Percentiles rank a stretch among this genome's conserved stretches.
Evolutionary conservation across 1,140 invertebrate genomes (phyloP).

Genomic region (Drosophila nikananu): DNA sequence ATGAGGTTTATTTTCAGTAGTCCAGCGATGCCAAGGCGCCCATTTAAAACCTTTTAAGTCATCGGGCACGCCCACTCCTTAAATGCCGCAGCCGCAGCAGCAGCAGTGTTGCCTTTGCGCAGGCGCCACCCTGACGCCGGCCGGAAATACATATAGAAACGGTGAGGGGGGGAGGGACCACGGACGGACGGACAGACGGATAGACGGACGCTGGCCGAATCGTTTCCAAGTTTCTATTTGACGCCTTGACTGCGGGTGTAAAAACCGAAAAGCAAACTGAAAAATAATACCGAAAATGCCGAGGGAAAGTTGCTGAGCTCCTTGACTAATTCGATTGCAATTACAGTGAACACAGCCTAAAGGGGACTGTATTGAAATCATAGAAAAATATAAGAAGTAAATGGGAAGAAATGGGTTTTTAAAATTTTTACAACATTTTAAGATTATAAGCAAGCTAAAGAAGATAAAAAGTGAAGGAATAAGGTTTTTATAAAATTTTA

Average conservation of each 20-base stretch:
- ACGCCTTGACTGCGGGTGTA: conserved; percentile 49
- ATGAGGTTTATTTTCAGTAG: conserved; percentile 43
- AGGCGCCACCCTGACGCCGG: conserved; percentile 82
- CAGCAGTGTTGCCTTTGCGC: conserved; percentile 26
- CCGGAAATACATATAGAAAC: conserved; percentile 60
- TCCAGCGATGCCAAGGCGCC: conserved; percentile 41
- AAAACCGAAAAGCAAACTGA: conserved; percentile 22
- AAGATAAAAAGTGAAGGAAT: neutral
- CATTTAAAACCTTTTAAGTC: conserved; percentile 84
- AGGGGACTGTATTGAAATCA: too few species aligned
- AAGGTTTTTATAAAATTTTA: neutral
- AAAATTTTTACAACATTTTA: too few species aligned
- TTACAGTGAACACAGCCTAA: conserved; percentile 29
- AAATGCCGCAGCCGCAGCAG: conserved; percentile 44
- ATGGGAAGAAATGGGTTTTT: neutral
- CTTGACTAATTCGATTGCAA: conserved; percentile 83
- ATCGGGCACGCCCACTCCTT: conserved; percentile 80
- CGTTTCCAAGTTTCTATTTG: conserved; percentile 31
- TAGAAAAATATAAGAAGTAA: neutral
- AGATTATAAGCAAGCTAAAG: too few species aligned
- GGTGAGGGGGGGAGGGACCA: neutral
- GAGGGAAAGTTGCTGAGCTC: conserved; percentile 69
- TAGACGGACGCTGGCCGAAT: neutral
- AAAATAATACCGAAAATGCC: conserved; percentile 23
- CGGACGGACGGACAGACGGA: neutral